phyloP scores from a whole-genome alignment of 2,888 invertebrate species.

The Andrena haemorrhoa region DNA sequence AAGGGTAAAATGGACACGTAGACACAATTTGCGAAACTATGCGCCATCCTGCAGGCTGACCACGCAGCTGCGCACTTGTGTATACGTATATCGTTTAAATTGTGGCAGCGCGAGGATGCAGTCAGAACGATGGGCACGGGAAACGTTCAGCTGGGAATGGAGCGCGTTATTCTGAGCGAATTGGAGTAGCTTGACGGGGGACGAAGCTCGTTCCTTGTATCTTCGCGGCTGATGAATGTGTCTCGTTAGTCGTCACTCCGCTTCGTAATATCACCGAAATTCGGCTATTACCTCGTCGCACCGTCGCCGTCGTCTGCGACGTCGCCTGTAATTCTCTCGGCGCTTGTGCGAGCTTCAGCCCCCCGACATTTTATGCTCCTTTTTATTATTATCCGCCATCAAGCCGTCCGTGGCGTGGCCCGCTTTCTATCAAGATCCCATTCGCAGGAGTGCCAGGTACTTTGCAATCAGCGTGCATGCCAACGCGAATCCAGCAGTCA shows the following conservation, averaged over 20 bases:
- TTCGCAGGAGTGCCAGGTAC: neutral
- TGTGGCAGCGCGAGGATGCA: constrained; percentile 48
- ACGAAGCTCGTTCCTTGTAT: constrained; percentile 73
- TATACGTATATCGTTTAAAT: constrained; percentile 64
- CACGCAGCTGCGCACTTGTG: constrained; percentile 58
- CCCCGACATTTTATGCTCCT: constrained; percentile 22
- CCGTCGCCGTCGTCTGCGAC: constrained; percentile 50
- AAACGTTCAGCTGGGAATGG: constrained; percentile 36
- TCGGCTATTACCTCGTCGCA: constrained; percentile 72
- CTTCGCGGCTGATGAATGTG: constrained; percentile 73
- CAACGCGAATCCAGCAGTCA: neutral
- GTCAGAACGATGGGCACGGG: constrained; percentile 12
- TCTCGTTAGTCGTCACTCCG: constrained; percentile 76
- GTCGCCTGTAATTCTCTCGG: constrained; percentile 46
- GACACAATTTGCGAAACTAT: constrained; percentile 64
- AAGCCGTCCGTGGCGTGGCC: neutral
- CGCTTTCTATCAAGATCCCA: constrained; percentile 28
- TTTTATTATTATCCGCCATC: constrained; percentile 3
- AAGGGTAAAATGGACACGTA: constrained; percentile 64
- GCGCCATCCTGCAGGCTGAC: constrained; percentile 29
- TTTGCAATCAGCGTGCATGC: constrained; percentile 40
- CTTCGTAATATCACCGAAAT: constrained; percentile 72
- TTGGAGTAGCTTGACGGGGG: constrained; percentile 65
- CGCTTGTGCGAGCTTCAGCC: constrained; percentile 20
- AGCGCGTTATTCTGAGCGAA: constrained; percentile 73